Evolutionary conservation across 2,797 vertebrate species (phyloP).

Genomic region (Cryptoprocta ferox): DNA sequence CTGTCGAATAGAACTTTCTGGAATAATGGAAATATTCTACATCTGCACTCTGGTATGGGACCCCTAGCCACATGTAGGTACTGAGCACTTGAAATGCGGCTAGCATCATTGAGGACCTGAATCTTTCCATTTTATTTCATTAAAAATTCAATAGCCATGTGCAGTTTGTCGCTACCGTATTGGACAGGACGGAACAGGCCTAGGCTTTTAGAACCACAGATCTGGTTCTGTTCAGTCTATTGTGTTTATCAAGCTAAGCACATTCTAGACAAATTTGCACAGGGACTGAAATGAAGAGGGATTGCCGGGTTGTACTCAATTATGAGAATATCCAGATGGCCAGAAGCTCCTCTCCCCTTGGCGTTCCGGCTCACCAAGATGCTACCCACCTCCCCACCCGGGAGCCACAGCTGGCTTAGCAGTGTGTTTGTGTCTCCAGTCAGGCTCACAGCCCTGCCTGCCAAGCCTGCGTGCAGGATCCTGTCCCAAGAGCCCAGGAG

Average conservation of each 20-base stretch:
- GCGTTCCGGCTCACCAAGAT: neutral
- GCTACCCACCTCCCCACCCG: neutral
- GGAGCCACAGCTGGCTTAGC: neutral
- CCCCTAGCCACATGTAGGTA: neutral
- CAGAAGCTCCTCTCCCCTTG: neutral
- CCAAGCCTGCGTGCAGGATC: slow-evolving; percentile 27
- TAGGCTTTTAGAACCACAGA: neutral
- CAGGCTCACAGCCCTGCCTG: neutral
- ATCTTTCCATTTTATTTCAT: neutral
- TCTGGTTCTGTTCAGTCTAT: neutral
- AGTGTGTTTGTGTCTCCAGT: neutral
- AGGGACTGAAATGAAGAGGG: neutral
- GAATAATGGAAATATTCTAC: neutral
- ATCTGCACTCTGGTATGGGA: neutral
- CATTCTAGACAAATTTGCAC: neutral
- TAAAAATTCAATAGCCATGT: neutral
- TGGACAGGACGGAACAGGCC: neutral
- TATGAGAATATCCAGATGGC: neutral
- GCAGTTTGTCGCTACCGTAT: neutral
- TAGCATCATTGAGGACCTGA: neutral
- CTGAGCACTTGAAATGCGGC: neutral
- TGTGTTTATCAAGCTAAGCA: neutral
- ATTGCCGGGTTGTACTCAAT: neutral
- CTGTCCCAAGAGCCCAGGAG: neutral
- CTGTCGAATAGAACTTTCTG: neutral